Percentiles rank a stretch among this genome's conserved stretches.
Conservation (phyloP, 1,140 invertebrate genomes). For the Lithobius niger region DNA sequence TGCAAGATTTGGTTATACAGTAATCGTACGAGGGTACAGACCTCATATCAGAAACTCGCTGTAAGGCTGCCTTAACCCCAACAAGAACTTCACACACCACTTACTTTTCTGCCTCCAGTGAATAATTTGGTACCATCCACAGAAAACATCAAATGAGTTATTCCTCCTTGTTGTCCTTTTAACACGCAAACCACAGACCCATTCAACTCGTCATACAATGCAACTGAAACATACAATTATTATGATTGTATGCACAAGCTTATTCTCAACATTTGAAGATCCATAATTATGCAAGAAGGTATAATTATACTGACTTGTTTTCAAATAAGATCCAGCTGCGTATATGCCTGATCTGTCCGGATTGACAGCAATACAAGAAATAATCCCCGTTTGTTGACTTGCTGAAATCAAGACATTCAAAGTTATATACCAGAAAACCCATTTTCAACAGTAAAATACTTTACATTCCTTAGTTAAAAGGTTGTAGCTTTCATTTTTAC, state of each 20-base stretch:
- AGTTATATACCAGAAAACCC: too few relatives aligned
- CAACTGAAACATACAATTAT: constrained; percentile 23
- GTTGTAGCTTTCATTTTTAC: too few relatives aligned
- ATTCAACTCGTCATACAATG: constrained; percentile 42
- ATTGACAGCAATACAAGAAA: constrained; percentile 52
- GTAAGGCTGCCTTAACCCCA: too few relatives aligned
- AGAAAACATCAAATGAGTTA: constrained; percentile 77
- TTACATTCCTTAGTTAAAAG: too few relatives aligned
- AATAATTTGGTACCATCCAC: constrained; percentile 62
- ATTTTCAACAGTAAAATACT: too few relatives aligned
- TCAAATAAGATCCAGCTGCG: constrained; percentile 64
- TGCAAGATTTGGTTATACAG: too few relatives aligned
- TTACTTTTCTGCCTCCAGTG: constrained; percentile 58
- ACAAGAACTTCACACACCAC: background rate
- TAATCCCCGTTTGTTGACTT: constrained; percentile 45
- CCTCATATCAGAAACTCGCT: background rate
- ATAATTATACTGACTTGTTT: constrained; percentile 54
- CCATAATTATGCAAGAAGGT: constrained; percentile 20
- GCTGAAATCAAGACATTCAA: too few relatives aligned
- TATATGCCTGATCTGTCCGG: constrained; percentile 40
- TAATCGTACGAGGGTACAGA: too few relatives aligned
- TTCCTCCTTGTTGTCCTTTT: constrained; percentile 54
- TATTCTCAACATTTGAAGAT: constrained; percentile 18
- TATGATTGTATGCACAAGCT: constrained; percentile 21
- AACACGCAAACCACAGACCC: constrained; percentile 45